A percentile compares a stretch with the other conserved stretches of the same genome.
phyloP scores from a whole-genome alignment of 2,113 vertebrate genomes.

The Helogale parvula region DNA sequence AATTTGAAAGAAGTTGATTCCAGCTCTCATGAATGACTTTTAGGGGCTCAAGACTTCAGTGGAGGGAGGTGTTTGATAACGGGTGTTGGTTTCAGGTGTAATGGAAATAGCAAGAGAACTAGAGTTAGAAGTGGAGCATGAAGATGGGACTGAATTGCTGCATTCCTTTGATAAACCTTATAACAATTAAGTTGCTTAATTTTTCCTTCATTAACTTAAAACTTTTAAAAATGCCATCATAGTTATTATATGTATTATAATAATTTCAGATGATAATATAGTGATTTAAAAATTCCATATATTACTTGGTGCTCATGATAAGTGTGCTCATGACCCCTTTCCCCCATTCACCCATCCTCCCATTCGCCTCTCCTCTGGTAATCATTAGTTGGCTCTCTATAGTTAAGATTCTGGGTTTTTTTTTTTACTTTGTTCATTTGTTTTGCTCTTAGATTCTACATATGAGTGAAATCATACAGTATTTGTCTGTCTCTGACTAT shows the following conservation, averaged over 20 bases:
- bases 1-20: background rate
- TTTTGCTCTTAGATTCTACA: background rate
- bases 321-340: background rate
- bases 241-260: background rate
- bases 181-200: background rate
- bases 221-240: background rate
- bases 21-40: background rate
- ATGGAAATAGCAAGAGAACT: background rate
- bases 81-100: background rate
- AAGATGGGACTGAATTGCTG: background rate
- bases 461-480: background rate
- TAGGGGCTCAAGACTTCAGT: background rate
- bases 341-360: background rate
- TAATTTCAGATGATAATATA: background rate
- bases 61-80: background rate
- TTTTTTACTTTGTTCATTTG: background rate
- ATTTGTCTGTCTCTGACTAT: background rate
- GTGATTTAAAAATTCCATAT: background rate
- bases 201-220: background rate
- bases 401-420: background rate
- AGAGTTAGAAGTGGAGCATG: background rate
- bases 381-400: background rate
- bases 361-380: background rate
- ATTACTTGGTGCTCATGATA: background rate
- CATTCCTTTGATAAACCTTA: background rate